Base-by-base conservation (phyloP, 2,888 invertebrate genomes). In the Romanomermis culicivorax region DNA sequence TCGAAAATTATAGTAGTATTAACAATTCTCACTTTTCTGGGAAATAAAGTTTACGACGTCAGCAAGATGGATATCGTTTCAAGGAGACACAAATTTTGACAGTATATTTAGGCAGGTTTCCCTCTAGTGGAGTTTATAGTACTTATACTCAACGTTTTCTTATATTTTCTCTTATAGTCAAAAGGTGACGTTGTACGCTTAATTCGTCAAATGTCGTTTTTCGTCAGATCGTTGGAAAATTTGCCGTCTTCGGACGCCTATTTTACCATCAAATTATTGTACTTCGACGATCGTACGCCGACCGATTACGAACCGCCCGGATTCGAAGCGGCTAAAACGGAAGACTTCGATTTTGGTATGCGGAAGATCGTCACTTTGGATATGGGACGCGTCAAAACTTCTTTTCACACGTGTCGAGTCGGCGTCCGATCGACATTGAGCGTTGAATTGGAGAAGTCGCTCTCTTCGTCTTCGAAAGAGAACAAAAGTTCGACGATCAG, bases 231-330 rank as follows among this genome's bases (percentile, higher is more conserved):
- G 11, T 23, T 45, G 27, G 50, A 49, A 25, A 27, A 7, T 25
- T 25, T 49, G 3, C 27, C 26, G 26, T n/a, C n/a, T n/a, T 4
- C 25, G 4, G 11, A 25, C 4, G 27, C 50, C 3, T 7, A 27
- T 11, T 25, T 49, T 14, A 49, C 50, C 27, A 29, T 49, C 4
- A 49, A 49, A 49, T 27, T 49, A 7, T 27, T 49, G 25, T 49
- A 49, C 27, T 49, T 17, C 50, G 50, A 49, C 50, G 50, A 49
- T 17, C 26, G 26, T 27, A 49, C 50, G 50, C 50, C 50, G 27
- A 11, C 26, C 14, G 50, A 49, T 27, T 49, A 49, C 29, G 27
- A 49, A 49, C 50, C 50, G 29, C 29, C 50, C 14, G 29, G 50
- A 4, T 49, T 49, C 23, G 45, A 45, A 45, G 17, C 45, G 45